Conservation (phyloP, 2,113 vertebrate species). For the Herpailurus yagouaroundi region DNA sequence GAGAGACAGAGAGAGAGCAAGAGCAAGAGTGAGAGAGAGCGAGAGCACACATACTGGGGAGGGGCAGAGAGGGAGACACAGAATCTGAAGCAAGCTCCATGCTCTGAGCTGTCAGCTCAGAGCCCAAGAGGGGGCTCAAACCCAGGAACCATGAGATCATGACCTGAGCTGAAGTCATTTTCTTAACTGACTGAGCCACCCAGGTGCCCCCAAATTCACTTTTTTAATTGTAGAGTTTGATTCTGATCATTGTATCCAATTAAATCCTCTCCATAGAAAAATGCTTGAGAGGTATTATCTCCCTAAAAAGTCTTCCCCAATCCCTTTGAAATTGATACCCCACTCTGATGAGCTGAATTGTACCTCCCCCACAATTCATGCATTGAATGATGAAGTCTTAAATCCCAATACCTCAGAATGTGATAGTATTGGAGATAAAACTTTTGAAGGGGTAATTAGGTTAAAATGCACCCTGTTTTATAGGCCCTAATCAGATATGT, state of each 20-base stretch:
- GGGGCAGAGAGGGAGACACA: no score
- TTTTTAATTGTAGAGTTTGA: background rate
- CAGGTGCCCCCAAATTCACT: background rate
- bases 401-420: background rate
- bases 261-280: background rate
- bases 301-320: background rate
- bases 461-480: background rate
- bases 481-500: background rate
- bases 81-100: no score
- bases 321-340: background rate
- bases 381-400: background rate
- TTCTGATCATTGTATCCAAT: background rate
- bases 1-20: no score
- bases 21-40: no score
- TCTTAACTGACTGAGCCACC: no score
- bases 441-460: background rate
- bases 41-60: no score
- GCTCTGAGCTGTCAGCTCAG: no score
- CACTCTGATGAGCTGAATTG: background rate
- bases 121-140: no score
- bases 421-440: background rate
- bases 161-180: no score
- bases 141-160: no score
- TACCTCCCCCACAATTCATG: background rate
- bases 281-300: background rate